Evolutionary conservation across 2,888 invertebrate species (phyloP).

Genomic region (Epistrophella euchroma): DNA sequence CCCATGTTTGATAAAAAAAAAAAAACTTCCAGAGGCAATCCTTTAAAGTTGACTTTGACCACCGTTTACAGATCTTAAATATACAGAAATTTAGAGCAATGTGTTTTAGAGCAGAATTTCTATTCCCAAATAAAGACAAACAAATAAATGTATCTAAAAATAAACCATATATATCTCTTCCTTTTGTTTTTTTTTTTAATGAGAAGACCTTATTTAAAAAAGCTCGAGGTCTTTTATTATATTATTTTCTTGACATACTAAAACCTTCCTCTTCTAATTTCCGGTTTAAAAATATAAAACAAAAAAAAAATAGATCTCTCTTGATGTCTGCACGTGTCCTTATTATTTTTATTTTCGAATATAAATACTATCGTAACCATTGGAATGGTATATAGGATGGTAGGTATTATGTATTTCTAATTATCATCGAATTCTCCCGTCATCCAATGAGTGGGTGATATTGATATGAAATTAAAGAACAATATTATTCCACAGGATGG

Average conservation of each 20-base stretch:
- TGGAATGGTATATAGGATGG: neutral
- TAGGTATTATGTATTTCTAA: neutral
- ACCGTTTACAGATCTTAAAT: neutral
- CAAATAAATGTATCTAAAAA: neutral
- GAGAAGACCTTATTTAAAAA: neutral
- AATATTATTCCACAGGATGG: constrained; percentile 10
- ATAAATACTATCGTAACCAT: neutral
- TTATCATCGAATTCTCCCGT: neutral
- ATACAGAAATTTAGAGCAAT: neutral
- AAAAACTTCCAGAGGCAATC: neutral
- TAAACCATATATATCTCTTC: neutral
- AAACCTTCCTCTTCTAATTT: neutral
- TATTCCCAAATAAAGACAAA: neutral
- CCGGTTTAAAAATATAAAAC: neutral
- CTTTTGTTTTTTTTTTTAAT: neutral
- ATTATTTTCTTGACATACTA: neutral
- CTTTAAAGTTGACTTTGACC: neutral
- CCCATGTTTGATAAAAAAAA: neutral
- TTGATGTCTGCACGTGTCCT: neutral
- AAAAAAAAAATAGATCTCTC: neutral
- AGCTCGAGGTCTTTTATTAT: neutral
- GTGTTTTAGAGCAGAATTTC: neutral
- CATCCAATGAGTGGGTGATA: neutral
- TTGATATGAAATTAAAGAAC: constrained; percentile 3
- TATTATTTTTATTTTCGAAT: neutral